Evolutionary conservation across 2,888 invertebrate species (phyloP).

Genomic region (Penaeus monodon): DNA sequence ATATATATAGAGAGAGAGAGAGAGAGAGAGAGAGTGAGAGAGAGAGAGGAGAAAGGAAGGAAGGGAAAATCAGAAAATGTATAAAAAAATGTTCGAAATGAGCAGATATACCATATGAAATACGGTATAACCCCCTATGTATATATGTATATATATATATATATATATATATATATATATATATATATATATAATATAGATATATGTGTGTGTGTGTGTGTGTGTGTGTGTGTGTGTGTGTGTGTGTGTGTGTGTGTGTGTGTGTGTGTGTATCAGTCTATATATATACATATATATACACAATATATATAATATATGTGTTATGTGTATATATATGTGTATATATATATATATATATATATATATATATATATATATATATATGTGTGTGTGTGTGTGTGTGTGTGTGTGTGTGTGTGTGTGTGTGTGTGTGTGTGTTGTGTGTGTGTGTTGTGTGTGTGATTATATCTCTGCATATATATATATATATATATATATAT

Average conservation of each 20-base stretch:
- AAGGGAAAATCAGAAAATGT: too few relatives aligned
- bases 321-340: slow-evolving; percentile 4
- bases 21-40: too few relatives aligned
- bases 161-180: too few relatives aligned
- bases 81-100: too few relatives aligned
- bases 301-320: neutral
- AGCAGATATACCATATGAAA: too few relatives aligned
- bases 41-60: too few relatives aligned
- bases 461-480: slow-evolving; percentile 1
- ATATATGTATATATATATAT: neutral
- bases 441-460: slow-evolving; percentile 6
- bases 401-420: slow-evolving; percentile 1
- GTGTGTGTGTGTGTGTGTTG: slow-evolving; percentile 7
- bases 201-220: neutral
- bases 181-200: too few relatives aligned
- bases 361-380: slow-evolving; percentile 23
- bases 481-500: neutral
- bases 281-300: slow-evolving; percentile 10
- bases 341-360: slow-evolving; percentile 19
- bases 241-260: too few relatives aligned
- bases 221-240: neutral
- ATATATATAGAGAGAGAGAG: too few relatives aligned
- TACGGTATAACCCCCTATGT: neutral
- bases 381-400: neutral
- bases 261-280: neutral